Conservation (phyloP, 2,888 invertebrate genomes). For the Apomyelois bistriatella region DNA sequence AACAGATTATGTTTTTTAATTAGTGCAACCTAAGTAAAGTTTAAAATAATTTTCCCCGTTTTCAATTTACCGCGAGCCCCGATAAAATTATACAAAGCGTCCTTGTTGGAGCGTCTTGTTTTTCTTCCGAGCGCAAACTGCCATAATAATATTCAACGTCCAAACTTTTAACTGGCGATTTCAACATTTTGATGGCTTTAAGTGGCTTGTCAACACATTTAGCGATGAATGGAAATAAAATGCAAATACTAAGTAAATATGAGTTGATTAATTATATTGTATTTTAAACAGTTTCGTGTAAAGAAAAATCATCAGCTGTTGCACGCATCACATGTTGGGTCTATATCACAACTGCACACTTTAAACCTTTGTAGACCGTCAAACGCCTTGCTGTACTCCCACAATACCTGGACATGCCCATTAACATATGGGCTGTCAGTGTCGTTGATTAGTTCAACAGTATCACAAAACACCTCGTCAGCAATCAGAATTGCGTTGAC, state of each 20-base stretch:
- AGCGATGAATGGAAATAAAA: conserved; percentile 1
- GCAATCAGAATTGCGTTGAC: conserved; percentile 43
- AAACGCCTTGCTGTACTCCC: conserved; percentile 56
- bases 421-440: conserved; percentile 36
- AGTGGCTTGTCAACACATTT: conserved; percentile 13
- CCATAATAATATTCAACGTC: conserved; percentile 27
- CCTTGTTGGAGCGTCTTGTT: conserved; percentile 19
- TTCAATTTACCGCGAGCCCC: conserved; percentile 10
- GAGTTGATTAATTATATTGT: neutral
- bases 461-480: conserved; percentile 52
- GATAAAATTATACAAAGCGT: conserved; percentile 15
- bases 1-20: conserved; percentile 9
- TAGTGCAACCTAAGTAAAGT: conserved; percentile 11
- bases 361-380: conserved; percentile 49
- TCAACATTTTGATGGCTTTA: conserved; percentile 30
- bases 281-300: neutral
- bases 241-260: conserved; percentile 18
- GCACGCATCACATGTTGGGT: conserved; percentile 44
- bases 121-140: conserved; percentile 25
- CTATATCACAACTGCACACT: conserved; percentile 57
- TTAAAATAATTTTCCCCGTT: neutral
- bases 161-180: conserved; percentile 25
- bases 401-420: conserved; percentile 50
- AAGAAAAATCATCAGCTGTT: neutral
- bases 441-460: conserved; percentile 45